Evolutionary conservation across 2,113 vertebrate genomes (phyloP).

Genomic region (Zonotrichia leucophrys): DNA sequence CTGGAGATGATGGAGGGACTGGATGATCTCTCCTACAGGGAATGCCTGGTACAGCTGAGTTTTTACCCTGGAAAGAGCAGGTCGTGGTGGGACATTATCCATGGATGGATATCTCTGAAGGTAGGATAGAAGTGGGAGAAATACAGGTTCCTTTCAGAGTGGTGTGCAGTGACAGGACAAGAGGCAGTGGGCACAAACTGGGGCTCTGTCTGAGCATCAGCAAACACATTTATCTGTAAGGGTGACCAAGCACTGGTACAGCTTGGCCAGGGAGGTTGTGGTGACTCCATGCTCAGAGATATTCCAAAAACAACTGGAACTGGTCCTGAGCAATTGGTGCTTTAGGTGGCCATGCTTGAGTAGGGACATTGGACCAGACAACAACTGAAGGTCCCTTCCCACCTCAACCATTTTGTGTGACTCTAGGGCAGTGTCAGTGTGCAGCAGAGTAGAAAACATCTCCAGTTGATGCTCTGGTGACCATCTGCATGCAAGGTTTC

Average conservation of each 20-base stretch:
- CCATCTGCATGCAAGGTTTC: neutral
- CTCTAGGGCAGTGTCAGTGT: neutral
- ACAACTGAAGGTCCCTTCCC: neutral
- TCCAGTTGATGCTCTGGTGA: neutral
- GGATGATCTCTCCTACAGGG: neutral
- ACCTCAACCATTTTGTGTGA: neutral
- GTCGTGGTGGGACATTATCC: neutral
- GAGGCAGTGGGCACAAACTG: neutral
- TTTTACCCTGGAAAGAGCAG: neutral
- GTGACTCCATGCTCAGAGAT: neutral
- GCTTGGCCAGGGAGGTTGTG: neutral
- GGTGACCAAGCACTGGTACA: neutral
- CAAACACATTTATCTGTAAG: neutral
- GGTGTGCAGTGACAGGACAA: neutral
- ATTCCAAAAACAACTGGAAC: neutral
- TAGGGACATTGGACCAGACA: neutral
- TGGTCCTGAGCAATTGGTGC: neutral
- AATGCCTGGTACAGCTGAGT: accelerated
- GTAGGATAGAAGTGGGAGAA: neutral
- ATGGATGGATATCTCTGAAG: neutral
- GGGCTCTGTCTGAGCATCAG: neutral
- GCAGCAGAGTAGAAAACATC: neutral
- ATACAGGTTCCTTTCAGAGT: accelerated
- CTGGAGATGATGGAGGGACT: too few relatives aligned
- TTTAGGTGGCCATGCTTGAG: neutral